A percentile compares a stretch with the other conserved stretches of the same genome.
Evolutionary conservation across 2,888 invertebrate genomes (phyloP).

Genomic region (Malacosoma neustria): DNA sequence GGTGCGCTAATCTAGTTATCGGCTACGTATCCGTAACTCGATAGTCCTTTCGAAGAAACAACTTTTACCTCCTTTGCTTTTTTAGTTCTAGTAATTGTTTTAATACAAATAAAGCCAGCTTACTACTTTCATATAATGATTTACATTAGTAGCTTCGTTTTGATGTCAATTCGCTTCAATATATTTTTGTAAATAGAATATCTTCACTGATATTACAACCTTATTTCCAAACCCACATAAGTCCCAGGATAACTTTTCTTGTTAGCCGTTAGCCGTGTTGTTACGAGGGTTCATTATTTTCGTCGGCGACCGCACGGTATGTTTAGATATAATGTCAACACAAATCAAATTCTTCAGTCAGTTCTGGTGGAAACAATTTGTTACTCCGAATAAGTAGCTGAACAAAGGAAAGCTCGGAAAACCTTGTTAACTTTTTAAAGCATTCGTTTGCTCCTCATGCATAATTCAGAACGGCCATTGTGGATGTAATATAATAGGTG

Average conservation of each 20-base stretch:
- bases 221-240: not conserved
- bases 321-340: conserved; percentile 8
- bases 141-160: no score
- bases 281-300: not conserved
- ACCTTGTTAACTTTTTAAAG: conserved; percentile 72
- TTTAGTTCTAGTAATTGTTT: conserved; percentile 26
- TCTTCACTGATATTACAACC: no score
- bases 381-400: conserved; percentile 51
- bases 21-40: conserved; percentile 42
- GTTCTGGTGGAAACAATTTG: conserved; percentile 49
- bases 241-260: not conserved
- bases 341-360: conserved; percentile 30
- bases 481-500: conserved; percentile 10
- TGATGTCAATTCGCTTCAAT: no score
- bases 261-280: not conserved
- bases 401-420: conserved; percentile 66
- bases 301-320: not conserved
- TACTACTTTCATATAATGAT: no score
- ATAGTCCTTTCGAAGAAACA: conserved; percentile 29
- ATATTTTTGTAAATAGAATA: no score
- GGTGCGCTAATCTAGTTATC: conserved; percentile 63
- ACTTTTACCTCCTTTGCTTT: conserved; percentile 41
- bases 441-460: conserved; percentile 58
- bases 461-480: conserved; percentile 54
- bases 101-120: no score